Evolutionary conservation across 2,797 vertebrate genomes (phyloP).

Genomic region (Silurus lanzhouensis): DNA sequence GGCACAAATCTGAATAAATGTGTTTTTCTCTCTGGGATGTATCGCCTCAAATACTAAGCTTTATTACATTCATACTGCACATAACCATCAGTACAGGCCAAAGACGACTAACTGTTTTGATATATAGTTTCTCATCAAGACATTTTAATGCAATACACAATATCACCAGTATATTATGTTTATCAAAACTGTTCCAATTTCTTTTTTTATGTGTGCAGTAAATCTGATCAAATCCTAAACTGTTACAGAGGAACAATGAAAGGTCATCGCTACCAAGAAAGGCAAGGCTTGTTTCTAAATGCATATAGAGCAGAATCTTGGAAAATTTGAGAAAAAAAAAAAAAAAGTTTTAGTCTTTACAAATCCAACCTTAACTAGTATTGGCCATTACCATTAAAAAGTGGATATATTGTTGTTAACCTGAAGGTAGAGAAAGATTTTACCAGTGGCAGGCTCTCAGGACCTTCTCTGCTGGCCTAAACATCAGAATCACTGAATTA

Average conservation of each 20-base stretch:
- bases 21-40: background rate
- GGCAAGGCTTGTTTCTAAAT: background rate
- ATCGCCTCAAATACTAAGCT: background rate
- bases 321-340: background rate
- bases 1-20: background rate
- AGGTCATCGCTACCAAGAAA: background rate
- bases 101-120: background rate
- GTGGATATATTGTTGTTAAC: background rate
- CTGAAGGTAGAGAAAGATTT: background rate
- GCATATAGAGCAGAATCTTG: background rate
- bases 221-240: background rate
- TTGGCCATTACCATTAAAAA: background rate
- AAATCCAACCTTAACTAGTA: background rate
- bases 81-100: background rate
- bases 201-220: background rate
- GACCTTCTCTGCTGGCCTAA: no score
- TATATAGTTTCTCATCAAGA: background rate
- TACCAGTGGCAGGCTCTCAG: no score
- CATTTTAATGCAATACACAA: background rate
- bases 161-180: background rate
- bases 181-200: background rate
- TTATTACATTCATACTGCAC: background rate
- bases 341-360: background rate
- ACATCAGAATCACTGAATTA: no score
- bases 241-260: background rate